Percentiles rank a stretch among this genome's conserved stretches.
phyloP scores from a whole-genome alignment of 1,140 invertebrate genomes.

The Anastatus disparis region DNA sequence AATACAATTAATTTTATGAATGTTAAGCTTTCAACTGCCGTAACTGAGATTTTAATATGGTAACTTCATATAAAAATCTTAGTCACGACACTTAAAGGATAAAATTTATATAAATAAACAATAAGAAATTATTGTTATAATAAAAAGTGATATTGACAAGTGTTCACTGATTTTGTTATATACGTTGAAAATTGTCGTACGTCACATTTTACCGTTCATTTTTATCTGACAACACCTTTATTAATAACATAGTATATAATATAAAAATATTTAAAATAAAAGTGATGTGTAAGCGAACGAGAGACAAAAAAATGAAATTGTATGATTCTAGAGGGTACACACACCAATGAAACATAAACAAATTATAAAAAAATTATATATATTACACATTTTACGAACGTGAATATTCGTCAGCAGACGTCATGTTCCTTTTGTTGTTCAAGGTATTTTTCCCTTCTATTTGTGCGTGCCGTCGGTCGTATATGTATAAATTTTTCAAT shows the following conservation, averaged over 20 bases:
- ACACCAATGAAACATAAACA: conserved; percentile 17
- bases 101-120: too few species aligned
- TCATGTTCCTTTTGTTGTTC: conserved; percentile 27
- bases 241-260: background rate
- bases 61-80: too few species aligned
- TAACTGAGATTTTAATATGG: too few species aligned
- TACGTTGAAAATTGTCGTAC: too few species aligned
- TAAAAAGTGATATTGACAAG: too few species aligned
- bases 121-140: too few species aligned
- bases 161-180: too few species aligned
- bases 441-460: conserved; percentile 32
- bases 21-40: too few species aligned
- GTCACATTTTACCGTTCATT: conserved; percentile 19
- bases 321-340: conserved; percentile 8
- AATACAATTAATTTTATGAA: too few species aligned
- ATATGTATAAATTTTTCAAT: conserved; percentile 4
- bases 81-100: too few species aligned
- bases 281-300: conserved; percentile 1
- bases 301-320: conserved; percentile 18
- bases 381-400: conserved; percentile 2
- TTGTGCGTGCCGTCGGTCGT: conserved; percentile 25
- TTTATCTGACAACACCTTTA: background rate
- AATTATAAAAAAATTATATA: background rate
- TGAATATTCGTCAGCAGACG: conserved; percentile 9
- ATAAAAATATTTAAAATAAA: conserved; percentile 8